These are phyloP conservation scores for Aphaenogaster ashmeadi DNA, from an alignment of 1,140 invertebrate species.

Conservation along the genomic window DNA sequence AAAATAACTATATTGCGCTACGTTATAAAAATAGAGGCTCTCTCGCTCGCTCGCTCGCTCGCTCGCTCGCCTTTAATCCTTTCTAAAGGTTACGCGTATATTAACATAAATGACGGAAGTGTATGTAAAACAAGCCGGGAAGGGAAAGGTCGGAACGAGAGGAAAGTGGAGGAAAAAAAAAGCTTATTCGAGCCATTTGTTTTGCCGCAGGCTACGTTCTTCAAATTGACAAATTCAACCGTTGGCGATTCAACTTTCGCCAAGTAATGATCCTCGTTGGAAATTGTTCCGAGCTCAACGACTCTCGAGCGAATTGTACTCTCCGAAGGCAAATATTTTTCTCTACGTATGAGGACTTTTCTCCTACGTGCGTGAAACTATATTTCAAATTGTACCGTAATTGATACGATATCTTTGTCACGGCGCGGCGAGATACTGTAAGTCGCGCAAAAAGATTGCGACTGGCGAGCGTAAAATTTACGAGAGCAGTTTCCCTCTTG, in stretches of 20 bases:
- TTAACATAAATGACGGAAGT: neutral
- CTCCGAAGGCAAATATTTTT: conserved; percentile 7
- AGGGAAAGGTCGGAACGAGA: neutral
- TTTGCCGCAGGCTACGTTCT: neutral
- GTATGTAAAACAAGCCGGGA: neutral
- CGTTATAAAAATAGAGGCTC: conserved; percentile 49
- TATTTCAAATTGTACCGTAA: neutral
- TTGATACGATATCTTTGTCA: conserved; percentile 27
- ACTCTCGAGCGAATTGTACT: conserved; percentile 19
- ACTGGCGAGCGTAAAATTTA: conserved; percentile 5
- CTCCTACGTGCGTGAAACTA: neutral
- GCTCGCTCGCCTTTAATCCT: conserved; percentile 5
- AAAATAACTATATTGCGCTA: conserved; percentile 31
- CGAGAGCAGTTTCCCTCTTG: neutral
- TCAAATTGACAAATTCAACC: conserved; percentile 12
- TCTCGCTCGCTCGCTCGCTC: neutral
- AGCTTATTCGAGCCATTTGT: conserved; percentile 2
- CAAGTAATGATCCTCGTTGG: neutral
- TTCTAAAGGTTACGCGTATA: neutral
- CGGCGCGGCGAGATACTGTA: no score
- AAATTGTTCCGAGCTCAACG: conserved; percentile 11
- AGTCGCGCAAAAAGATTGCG: neutral
- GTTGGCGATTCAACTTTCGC: conserved; percentile 15
- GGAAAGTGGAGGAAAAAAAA: neutral
- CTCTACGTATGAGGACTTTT: conserved; percentile 4